These are phyloP conservation scores for Fregetta grallaria DNA, from an alignment of 2,113 vertebrate species.

Conservation along the genomic window DNA sequence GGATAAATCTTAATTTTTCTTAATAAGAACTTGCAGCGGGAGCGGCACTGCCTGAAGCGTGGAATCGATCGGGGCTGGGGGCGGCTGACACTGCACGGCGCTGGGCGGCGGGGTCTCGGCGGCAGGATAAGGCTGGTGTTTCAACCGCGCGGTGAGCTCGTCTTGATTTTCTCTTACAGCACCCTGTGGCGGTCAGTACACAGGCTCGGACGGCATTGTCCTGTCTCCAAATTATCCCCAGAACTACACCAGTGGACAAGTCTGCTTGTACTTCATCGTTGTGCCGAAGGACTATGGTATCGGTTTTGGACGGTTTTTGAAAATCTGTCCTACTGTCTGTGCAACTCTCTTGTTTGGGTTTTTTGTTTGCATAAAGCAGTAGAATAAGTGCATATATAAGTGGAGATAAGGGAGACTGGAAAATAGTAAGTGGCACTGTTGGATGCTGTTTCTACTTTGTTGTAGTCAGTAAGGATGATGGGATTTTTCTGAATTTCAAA, in stretches of 20 bases:
- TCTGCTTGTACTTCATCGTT: slow-evolving; percentile 89
- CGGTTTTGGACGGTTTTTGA: accelerated
- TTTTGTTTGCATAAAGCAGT: not conserved
- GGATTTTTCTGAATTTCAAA: not conserved
- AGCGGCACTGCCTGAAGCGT: not conserved
- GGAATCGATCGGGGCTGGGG: not conserved
- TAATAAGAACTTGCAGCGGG: not conserved
- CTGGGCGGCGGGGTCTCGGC: not conserved
- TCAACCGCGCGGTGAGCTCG: accelerated
- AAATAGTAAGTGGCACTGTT: not conserved
- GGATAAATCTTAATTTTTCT: not conserved
- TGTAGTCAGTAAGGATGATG: not conserved
- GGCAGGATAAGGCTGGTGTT: accelerated
- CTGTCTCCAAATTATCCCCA: slow-evolving; percentile 94
- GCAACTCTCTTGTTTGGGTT: accelerated
- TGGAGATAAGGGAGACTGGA: not conserved
- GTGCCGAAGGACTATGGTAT: slow-evolving; percentile 96
- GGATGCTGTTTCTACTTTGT: not conserved
- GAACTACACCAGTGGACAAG: slow-evolving; percentile 91
- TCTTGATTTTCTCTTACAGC: slow-evolving; percentile 72
- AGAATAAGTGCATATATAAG: not conserved
- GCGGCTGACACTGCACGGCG: accelerated
- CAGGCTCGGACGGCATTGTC: slow-evolving; percentile 89
- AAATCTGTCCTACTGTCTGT: not conserved
- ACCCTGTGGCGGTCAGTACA: slow-evolving; percentile 93